A percentile compares a stretch with the other conserved stretches of the same genome.
phyloP scores from a whole-genome alignment of 1,140 invertebrate genomes.

The Chelonus insularis region DNA sequence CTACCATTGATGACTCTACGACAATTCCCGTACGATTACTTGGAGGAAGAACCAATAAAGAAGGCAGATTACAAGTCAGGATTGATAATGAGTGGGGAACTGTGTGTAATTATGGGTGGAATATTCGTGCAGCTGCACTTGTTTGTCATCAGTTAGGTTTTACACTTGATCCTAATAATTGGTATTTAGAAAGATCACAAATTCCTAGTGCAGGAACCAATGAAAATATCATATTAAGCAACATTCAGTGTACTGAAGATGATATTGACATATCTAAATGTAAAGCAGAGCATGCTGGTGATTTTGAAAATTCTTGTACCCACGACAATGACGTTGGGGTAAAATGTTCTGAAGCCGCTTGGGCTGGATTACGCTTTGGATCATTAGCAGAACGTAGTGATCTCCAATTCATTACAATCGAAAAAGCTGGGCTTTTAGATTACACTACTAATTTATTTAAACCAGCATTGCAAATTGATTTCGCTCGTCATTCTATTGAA shows the following conservation, averaged over 20 bases:
- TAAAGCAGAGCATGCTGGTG: constrained; percentile 72
- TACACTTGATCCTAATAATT: constrained; percentile 90
- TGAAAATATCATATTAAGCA: constrained; percentile 79
- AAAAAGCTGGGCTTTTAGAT: constrained; percentile 92
- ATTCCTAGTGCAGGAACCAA: constrained; percentile 77
- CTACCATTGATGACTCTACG: constrained; percentile 36
- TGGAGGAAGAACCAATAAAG: constrained; percentile 72
- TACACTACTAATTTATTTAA: constrained; percentile 89
- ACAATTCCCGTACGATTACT: constrained; percentile 73
- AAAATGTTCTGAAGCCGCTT: constrained; percentile 85
- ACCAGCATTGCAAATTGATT: constrained; percentile 94
- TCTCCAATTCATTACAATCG: constrained; percentile 85
- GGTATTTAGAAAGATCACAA: constrained; percentile 79
- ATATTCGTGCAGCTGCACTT: constrained; percentile 84
- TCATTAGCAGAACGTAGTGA: constrained; percentile 83
- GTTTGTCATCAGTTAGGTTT: constrained; percentile 95
- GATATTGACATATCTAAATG: constrained; percentile 93
- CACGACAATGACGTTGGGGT: constrained; percentile 88
- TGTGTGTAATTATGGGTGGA: constrained; percentile 97
- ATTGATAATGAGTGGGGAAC: constrained; percentile 91
- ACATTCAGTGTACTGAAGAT: constrained; percentile 87
- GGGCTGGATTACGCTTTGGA: constrained; percentile 90
- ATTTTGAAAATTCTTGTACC: constrained; percentile 88
- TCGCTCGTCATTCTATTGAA: constrained; percentile 88
- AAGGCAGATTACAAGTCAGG: constrained; percentile 80